phyloP scores from a whole-genome alignment of 2,888 invertebrate species.

The Colostygia pectinataria region DNA sequence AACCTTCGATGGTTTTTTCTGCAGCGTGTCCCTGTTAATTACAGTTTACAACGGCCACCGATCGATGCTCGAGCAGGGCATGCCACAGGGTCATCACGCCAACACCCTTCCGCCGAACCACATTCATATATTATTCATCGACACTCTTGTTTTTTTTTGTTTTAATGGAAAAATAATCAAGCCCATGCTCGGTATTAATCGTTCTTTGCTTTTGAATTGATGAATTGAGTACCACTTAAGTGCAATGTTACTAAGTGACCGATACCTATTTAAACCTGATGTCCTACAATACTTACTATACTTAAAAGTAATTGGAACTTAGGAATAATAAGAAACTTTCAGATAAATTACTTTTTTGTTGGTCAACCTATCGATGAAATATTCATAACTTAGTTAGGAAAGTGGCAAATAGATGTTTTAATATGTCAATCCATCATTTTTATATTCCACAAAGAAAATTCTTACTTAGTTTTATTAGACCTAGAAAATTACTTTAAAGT shows the following conservation, averaged over 20 bases:
- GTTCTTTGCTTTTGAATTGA: conserved; percentile 58
- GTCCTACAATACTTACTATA: too few relatives aligned
- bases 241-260: conserved; percentile 39
- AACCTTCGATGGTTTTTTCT: conserved; percentile 23
- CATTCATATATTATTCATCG: conserved; percentile 62
- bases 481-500: too few relatives aligned
- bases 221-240: conserved; percentile 43
- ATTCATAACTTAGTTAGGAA: conserved; percentile 6
- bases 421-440: not conserved
- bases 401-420: too few relatives aligned
- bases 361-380: too few relatives aligned
- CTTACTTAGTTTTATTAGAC: not conserved
- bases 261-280: too few relatives aligned
- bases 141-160: conserved; percentile 56
- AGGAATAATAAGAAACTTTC: too few relatives aligned
- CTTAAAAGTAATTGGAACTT: conserved; percentile 20
- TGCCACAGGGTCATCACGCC: conserved; percentile 44
- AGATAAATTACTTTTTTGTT: too few relatives aligned
- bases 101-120: conserved; percentile 50
- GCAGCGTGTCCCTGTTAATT: conserved; percentile 46
- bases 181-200: conserved; percentile 65
- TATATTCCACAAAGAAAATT: not conserved
- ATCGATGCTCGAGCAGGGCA: conserved; percentile 55
- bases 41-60: conserved; percentile 40
- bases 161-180: conserved; percentile 66